Evolutionary conservation across 2,888 invertebrate species (phyloP), one percentile per base, ranked within the genome.

Genomic region (Atherix ibis): DNA sequence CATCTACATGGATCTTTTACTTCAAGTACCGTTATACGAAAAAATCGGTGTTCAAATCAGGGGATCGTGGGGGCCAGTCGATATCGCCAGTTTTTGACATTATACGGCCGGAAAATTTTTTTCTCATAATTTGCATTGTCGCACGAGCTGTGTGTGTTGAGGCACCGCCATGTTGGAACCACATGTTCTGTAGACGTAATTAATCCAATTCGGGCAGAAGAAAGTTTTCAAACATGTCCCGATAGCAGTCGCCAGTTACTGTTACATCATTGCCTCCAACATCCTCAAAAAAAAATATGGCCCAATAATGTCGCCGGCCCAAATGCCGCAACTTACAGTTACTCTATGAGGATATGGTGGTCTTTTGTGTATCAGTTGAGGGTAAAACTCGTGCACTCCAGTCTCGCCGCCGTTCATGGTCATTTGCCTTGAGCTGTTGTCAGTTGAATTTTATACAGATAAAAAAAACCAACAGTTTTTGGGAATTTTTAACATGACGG

Each of bases 31-130:
- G 6, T 10, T 10, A 22, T 10, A 22, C 6, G 22, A 22, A 22
- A 22, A 6, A 30, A 14, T 30, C 30, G 15, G 14, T 27, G n/a
- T 2, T 8, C 30, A 16, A 10, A 34, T 12, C 34, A 14, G n/a
- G 19, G 19, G 5, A 14, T 26, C 22, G 12, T 18, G 18, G 15
- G 18, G 12, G 15, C 12, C 27, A 34, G 27, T 34, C 27, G 27
- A 34, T 27, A 26, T 19, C 18, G 15, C 34, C 34, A 22, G 6
- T 22, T 22, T 10, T 22, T 10, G 10, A 22, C 6, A 22, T 22
- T 10, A 22, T 8, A 10, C 10, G 6, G 10, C 10, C 22, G 22
- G 6, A 6, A 22, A 22, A 22, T 22, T 22, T 22, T 22, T 6
- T 8, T 22, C 10, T 22, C 22, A 22, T 8, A 8, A 22, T 8